phyloP scores from a whole-genome alignment of 2,113 vertebrate species.

The Clarias gariepinus region DNA sequence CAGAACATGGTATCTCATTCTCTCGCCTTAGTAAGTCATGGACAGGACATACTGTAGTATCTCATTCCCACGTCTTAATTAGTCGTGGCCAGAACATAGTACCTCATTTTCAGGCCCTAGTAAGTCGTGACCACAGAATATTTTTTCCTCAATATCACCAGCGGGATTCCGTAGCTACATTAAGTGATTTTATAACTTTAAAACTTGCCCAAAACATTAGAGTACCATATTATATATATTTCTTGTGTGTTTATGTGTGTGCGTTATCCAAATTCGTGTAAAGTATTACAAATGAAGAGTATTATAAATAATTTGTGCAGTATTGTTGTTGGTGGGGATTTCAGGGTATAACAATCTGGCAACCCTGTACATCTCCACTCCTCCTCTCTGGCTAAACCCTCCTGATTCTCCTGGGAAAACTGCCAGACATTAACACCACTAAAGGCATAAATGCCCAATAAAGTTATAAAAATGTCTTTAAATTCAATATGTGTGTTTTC shows the following conservation, averaged over 20 bases:
- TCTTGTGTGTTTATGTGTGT: no score
- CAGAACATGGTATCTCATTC: no score
- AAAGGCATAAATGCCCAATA: not conserved
- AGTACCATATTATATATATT: not conserved
- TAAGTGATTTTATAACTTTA: not conserved
- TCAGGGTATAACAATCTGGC: not conserved
- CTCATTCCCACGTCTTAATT: no score
- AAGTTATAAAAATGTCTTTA: not conserved
- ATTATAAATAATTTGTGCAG: not conserved
- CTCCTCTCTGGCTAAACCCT: slow-evolving; percentile 8
- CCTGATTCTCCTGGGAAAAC: not conserved
- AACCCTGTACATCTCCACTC: slow-evolving; percentile 9
- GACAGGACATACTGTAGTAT: no score
- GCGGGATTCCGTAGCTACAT: not conserved
- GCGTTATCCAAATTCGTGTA: not conserved
- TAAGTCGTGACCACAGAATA: no score
- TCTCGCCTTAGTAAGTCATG: no score
- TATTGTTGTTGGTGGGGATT: not conserved
- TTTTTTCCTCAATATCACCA: no score
- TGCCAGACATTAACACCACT: slow-evolving; percentile 9
- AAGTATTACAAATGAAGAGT: not conserved
- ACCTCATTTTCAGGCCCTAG: no score
- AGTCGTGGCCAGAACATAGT: no score
- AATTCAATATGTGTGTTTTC: not conserved
- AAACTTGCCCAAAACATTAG: not conserved